Percentiles rank a stretch among this genome's conserved stretches.
Conservation (phyloP, 2,113 vertebrate genomes). For the Cheirogaleus medius region DNA sequence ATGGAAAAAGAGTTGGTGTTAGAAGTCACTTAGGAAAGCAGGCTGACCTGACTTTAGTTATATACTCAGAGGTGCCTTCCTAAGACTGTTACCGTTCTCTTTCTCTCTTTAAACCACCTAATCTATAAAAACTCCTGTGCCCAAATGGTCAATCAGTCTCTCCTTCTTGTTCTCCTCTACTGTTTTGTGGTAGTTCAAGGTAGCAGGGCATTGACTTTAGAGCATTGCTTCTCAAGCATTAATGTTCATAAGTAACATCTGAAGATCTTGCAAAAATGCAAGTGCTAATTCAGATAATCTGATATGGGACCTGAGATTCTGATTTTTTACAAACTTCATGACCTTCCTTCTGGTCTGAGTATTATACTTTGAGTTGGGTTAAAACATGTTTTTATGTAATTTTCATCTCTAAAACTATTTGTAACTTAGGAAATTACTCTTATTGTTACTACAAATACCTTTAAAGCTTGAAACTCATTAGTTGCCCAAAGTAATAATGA, state of each 20-base stretch:
- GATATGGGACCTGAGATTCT: background rate
- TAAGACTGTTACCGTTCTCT: background rate
- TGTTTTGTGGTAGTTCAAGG: background rate
- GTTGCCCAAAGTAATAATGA: background rate
- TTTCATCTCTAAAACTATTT: constrained; percentile 19
- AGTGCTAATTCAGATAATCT: background rate
- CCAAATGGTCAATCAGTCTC: background rate
- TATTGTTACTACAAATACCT: background rate
- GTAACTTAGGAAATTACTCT: background rate
- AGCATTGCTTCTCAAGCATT: background rate
- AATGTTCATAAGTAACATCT: background rate
- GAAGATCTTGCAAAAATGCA: background rate
- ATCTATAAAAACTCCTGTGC: background rate
- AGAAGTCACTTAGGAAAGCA: background rate
- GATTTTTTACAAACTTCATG: background rate
- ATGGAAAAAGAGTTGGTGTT: background rate
- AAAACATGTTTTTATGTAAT: background rate
- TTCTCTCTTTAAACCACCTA: background rate
- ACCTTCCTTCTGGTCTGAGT: background rate
- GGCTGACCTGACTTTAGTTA: background rate
- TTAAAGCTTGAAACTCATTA: background rate
- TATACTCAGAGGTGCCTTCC: background rate
- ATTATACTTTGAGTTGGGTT: background rate
- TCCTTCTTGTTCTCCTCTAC: background rate
- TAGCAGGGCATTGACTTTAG: background rate